These are phyloP conservation scores for Gulo gulo DNA, from an alignment of 2,113 vertebrate genomes.

Conservation along the genomic window DNA sequence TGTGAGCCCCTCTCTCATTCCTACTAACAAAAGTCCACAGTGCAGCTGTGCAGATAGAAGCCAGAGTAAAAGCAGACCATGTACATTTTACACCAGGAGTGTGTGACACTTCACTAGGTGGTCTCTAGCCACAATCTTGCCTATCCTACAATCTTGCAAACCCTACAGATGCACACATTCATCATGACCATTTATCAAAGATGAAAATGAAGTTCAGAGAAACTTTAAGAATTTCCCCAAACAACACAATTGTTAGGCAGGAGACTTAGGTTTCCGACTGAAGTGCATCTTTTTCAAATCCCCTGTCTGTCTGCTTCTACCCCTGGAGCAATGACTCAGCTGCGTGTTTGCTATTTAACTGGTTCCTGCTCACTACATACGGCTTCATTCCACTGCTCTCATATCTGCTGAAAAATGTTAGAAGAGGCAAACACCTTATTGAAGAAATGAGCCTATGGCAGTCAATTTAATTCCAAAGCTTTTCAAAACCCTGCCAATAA, in stretches of 20 bases:
- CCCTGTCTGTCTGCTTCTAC: not conserved
- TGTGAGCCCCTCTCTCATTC: not conserved
- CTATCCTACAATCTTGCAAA: not conserved
- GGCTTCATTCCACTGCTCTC: constrained; percentile 32
- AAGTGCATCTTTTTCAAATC: not conserved
- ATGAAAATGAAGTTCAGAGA: not conserved
- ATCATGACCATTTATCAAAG: not conserved
- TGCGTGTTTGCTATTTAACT: constrained; percentile 15
- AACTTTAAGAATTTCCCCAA: not conserved
- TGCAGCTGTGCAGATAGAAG: not conserved
- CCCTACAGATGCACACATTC: not conserved
- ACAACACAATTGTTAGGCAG: not conserved
- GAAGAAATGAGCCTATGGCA: constrained; percentile 37
- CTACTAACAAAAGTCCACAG: not conserved
- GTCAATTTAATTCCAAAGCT: constrained; percentile 15
- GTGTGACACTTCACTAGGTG: not conserved
- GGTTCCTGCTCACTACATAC: not conserved
- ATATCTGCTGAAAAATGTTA: constrained; percentile 18
- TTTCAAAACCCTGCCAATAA: not conserved
- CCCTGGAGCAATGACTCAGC: not conserved
- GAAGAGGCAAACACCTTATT: not conserved
- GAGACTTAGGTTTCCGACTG: not conserved
- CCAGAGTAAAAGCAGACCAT: not conserved
- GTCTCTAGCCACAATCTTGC: not conserved
- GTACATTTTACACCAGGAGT: not conserved